Evolutionary conservation across 2,797 vertebrate genomes (phyloP).

Genomic region (Malacoctenus gilli): DNA sequence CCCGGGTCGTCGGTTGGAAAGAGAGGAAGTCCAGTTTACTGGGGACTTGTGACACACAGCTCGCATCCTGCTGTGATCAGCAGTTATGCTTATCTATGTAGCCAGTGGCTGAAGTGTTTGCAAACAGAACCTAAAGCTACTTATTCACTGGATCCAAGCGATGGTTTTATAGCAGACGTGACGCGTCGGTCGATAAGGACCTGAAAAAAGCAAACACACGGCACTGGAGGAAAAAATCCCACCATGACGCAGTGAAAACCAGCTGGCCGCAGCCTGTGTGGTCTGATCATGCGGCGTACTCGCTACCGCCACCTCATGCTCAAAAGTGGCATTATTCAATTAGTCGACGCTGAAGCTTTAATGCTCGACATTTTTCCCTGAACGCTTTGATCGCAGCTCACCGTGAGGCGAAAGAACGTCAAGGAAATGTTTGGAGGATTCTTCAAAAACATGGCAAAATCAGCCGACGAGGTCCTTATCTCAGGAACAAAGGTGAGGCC

Average conservation of each 20-base stretch:
- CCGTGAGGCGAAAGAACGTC: constrained; percentile 94
- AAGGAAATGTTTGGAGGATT: constrained; percentile 99
- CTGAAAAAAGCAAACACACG: too few relatives aligned
- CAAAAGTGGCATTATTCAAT: too few relatives aligned
- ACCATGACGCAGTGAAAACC: too few relatives aligned
- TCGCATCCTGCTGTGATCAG: constrained; percentile 78
- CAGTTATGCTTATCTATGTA: constrained; percentile 61
- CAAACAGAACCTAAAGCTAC: constrained; percentile 10
- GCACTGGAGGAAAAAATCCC: too few relatives aligned
- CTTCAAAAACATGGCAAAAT: constrained; percentile 95
- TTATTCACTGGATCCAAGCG: neutral
- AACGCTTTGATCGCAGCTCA: constrained; percentile 81
- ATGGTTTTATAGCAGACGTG: too few relatives aligned
- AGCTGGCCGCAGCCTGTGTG: too few relatives aligned
- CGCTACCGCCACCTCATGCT: too few relatives aligned
- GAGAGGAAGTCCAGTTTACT: constrained; percentile 67
- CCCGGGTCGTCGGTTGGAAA: constrained; percentile 51
- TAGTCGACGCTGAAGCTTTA: neutral
- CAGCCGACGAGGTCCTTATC: constrained; percentile 95
- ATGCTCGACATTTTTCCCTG: too few relatives aligned
- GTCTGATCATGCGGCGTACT: too few relatives aligned
- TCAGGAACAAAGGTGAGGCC: constrained; percentile 92
- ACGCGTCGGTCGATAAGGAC: too few relatives aligned
- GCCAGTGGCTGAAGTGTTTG: constrained; percentile 7
- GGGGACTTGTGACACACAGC: constrained; percentile 61